Conservation (phyloP, 2,113 vertebrate genomes). For the Sinocyclocheilus anshuiensis region DNA sequence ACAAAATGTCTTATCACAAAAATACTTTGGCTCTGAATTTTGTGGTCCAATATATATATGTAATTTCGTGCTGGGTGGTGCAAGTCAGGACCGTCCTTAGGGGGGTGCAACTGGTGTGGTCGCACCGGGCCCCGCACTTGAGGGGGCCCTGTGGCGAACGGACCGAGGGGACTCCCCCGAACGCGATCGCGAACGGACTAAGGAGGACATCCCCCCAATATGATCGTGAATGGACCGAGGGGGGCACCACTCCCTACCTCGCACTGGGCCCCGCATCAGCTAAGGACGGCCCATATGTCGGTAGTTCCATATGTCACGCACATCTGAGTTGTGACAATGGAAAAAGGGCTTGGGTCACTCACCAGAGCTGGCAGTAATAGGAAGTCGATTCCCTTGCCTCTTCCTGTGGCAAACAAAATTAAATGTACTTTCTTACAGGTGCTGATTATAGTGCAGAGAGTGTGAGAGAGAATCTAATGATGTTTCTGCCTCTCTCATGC, state of each 20-base stretch:
- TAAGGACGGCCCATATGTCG: not conserved
- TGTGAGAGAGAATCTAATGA: slow-evolving; percentile 13
- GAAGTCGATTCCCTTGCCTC: slow-evolving; percentile 27
- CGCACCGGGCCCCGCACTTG: no score
- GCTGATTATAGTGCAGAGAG: slow-evolving; percentile 9
- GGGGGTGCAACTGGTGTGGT: no score
- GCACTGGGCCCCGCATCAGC: no score
- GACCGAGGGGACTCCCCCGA: no score
- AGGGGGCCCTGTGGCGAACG: no score
- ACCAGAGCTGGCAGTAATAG: slow-evolving; percentile 34
- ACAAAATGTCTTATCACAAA: not conserved
- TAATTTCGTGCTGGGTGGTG: not conserved
- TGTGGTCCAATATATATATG: not conserved
- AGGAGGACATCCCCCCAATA: no score
- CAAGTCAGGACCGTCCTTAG: no score
- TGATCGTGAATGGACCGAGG: no score
- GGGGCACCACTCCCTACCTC: no score
- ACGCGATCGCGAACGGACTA: no score
- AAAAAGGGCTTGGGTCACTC: slow-evolving; percentile 36
- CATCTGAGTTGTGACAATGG: not conserved
- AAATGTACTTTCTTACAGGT: not conserved
- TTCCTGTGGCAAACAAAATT: slow-evolving; percentile 1
- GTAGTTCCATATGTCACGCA: not conserved
- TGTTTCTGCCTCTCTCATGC: slow-evolving; percentile 6
- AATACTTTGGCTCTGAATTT: not conserved